Percentiles rank a stretch among this genome's conserved stretches.
These are phyloP conservation scores for Hypena proboscidalis DNA, from an alignment of 2,888 invertebrate species.

Conservation along the genomic window DNA sequence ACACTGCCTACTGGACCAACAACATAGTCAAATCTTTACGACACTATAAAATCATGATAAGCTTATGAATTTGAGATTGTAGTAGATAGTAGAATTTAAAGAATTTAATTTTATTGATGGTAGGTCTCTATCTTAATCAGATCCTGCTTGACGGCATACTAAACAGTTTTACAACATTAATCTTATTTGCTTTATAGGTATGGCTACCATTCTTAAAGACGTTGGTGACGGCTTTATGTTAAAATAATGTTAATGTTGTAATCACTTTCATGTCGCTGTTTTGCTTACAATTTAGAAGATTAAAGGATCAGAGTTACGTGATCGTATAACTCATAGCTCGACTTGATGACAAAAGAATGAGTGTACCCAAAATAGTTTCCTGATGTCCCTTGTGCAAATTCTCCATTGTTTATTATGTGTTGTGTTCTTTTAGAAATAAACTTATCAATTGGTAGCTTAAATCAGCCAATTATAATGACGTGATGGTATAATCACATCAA, in stretches of 20 bases:
- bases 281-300: neutral
- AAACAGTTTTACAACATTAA: slow-evolving; percentile 20
- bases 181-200: slow-evolving; percentile 17
- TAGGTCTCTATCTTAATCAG: slow-evolving; percentile 13
- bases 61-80: neutral
- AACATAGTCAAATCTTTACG: no score
- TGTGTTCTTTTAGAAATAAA: no score
- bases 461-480: no score
- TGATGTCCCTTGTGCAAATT: no score
- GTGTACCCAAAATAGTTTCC: no score
- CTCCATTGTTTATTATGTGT: no score
- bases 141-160: slow-evolving; percentile 35
- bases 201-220: slow-evolving; percentile 7
- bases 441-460: no score
- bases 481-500: no score
- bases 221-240: slow-evolving; percentile 10
- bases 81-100: neutral
- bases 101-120: neutral
- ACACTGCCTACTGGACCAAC: no score
- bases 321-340: no score
- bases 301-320: neutral
- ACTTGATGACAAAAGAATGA: no score
- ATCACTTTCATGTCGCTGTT: neutral
- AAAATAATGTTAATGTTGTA: slow-evolving; percentile 1
- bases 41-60: neutral